Base-by-base conservation (phyloP, 2,113 vertebrate genomes). In the Mionectes macconnelli region DNA sequence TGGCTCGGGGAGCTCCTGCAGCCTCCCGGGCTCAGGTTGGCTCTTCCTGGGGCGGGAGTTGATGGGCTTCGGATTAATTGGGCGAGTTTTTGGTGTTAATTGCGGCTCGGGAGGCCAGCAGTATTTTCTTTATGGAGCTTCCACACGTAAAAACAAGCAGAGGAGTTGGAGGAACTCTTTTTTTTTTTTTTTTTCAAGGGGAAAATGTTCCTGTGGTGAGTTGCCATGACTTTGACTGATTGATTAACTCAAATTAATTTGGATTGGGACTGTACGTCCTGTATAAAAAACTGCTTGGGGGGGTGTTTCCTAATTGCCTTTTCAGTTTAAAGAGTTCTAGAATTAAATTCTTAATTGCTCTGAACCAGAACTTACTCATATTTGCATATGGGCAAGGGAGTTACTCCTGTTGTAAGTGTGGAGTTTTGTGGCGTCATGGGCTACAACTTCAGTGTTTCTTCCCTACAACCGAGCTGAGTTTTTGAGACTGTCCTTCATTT, bases 71-170 rank as follows among this genome's bases (percentile, higher is more conserved):
- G 5, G 18, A 14, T 44, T 22, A 14, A 30, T 0, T 3, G 24
- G 40, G 27, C 17, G 5, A 3, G 1, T 3, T 28, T 42, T 22
- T 4, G 19, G 13, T 31, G 1, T 59, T 59, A 39, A 39, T 7
- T 20, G 53, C 14, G 42, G 33, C 20, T 55, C 11, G 53, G 33
- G 60, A 72, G 37, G 14, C 53, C 7, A 81, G 19, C 8, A 31
- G 37, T 1, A 31, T 47, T 39, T 86, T 57, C 25, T 20, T 20
- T 13, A 0, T 23, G 68, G 39, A 57, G 22, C 28, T 92, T 35
- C 7, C 20, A 1, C 16, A 12, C 14, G 3, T 37, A 9, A 47
- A 79, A 80, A 16, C 27, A 28, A 60, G 44, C 3, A 8, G 7
- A 63, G 47, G 47, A 44, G 19, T 14, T 45, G 9, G 21, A 53